Evolutionary conservation across 2,797 vertebrate species (phyloP).

Genomic region (Spinus pinus): DNA sequence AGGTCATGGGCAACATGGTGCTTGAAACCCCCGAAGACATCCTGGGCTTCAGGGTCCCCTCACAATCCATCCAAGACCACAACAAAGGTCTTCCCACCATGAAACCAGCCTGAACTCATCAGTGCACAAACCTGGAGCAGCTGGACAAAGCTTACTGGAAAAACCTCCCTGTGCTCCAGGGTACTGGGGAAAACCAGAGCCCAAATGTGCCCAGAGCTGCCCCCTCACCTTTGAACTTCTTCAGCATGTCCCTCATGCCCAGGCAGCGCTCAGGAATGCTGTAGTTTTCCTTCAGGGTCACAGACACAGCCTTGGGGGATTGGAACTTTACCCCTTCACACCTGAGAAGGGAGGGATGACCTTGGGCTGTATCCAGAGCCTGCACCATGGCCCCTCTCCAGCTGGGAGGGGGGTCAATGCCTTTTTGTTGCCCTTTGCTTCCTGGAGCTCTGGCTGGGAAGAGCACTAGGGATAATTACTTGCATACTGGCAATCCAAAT

Average conservation of each 20-base stretch:
- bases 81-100: background rate
- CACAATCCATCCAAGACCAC: background rate
- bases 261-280: conserved; percentile 54
- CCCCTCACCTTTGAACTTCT: conserved; percentile 69
- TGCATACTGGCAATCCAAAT: background rate
- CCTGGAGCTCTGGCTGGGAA: background rate
- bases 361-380: background rate
- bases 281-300: conserved; percentile 67
- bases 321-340: background rate
- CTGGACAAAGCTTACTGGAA: background rate
- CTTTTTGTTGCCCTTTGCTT: background rate
- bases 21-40: background rate
- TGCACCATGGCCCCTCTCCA: background rate
- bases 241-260: conserved; percentile 71
- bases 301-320: background rate
- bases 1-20: rapidly evolving
- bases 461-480: background rate
- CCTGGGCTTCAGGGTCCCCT: background rate
- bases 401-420: rapidly evolving
- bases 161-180: background rate
- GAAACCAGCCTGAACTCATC: background rate
- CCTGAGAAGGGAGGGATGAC: background rate
- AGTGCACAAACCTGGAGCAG: background rate
- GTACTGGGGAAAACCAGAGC: background rate
- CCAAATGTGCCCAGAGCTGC: background rate